Evolutionary conservation across 2,113 vertebrate species (phyloP), one percentile per base, ranked within the genome.

Genomic region (Geothlypis trichas): DNA sequence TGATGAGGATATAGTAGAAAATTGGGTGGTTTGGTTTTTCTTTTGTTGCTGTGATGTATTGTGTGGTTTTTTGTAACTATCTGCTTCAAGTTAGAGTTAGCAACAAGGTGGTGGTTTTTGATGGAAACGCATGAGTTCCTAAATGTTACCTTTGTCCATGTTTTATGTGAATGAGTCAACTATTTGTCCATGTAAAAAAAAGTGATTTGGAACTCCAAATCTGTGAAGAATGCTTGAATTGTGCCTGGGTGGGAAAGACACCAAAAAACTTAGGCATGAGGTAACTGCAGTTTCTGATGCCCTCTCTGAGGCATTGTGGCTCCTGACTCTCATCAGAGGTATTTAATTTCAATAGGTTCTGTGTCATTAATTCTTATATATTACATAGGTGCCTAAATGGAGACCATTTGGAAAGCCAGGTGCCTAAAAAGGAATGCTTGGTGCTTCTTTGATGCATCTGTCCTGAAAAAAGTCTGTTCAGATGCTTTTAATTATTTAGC

Each of bases 331-430:
- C 5, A 46, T 18, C 22, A 66, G 49, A 86, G 28, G 5, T 46
- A 77, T 24, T 4, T 77, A 21, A 44, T 76, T 83, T 55, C 31
- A 44, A 1, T 28, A 52, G 28, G 3, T 51, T 12, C 15, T 57
- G 21, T 0, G 0, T 54, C 3, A 22, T 58, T 71, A 71, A 67
- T 71, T 85, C 12, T 33, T 5, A 6, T 30, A 7, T 31, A 1
- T 13, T 39, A 3, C 24, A 2, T 13, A 52, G 24, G 5, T 66
- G 27, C 24, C 7, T 42, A 39, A 91, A 47, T 28, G 37, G 41
- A 65, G 59, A 21, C 55, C 84, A 2, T 22, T 62, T 52, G 61
- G n/a, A 81, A 68, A 46, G 22, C 37, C 7, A 63, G 20, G 47
- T 83, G 35, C 15, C 35, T 75, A 7, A 77, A 61, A 52, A 3